Evolutionary conservation across 92 coral and sea anemone genomes (phyloP), one percentile per base, ranked within the genome.

Genomic region (Zoanthus solanderi): DNA sequence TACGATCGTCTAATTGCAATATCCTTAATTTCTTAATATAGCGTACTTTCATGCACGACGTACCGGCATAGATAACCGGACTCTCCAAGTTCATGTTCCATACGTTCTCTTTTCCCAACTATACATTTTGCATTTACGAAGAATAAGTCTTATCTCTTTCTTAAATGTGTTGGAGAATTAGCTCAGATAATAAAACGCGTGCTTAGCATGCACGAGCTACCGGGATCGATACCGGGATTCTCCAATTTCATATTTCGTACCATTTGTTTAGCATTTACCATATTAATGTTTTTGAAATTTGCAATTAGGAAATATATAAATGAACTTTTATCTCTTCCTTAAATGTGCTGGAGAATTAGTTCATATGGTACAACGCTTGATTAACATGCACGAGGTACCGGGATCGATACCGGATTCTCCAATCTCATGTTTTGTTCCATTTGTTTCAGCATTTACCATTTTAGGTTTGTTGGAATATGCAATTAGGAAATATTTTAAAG

Each of bases 321-420:
- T 23, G 23, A 23, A 23, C 23, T 23, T 23, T 23, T 23, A 23
- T 23, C 23, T 23, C 23, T 23, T 23, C 23, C 23, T 23, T 23
- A 23, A 23, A 23, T 23, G 23, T 23, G 23, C 23, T 23, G 23
- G 23, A 23, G 23, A 47, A 95, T 91, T 95, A 95, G 98, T 96
- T 95, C 98, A 95, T 86, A 90, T 93, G 98, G 96, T 94, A 95
- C 96, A 94, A 95, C 95, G 96, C 95, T 89, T 95, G 98, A 95
- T 92, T 95, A 46, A 94, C 95, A 94, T 95, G 98, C 95, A 95
- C 90, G 96, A 95, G 92, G 98, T 94, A 94, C 95, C 98, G 95
- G 95, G 96, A 94, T 95, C 96, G 96, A 95, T 95, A 90, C 94
- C 96, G 95, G 93, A 93, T 95, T 90, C 94, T 94, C 95, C 98